Base-by-base conservation (phyloP, 2,113 vertebrate genomes). In the Hiodon tergisus region DNA sequence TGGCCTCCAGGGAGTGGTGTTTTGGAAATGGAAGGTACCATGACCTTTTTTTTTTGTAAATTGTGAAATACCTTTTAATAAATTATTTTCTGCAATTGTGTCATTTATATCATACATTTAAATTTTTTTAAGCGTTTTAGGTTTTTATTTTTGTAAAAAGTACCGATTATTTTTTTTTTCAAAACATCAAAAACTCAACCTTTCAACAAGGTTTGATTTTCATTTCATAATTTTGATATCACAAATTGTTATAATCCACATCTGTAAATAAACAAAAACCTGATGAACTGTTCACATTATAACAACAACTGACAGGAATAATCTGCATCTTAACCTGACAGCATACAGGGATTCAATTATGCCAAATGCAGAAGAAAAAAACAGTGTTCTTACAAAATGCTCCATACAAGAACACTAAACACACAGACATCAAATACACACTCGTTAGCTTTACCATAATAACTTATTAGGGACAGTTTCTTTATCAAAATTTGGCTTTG, bases 221-320 rank as follows among this genome's bases (percentile, higher is more conserved):
- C 75, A 75, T 75, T 62, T 67, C 63, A 76, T 78, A 50, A 76
- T 76, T 7, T 55, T 61, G 60, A 75, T 17, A 54, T 72, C 17
- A 6, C 50, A 69, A 48, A 31, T 69, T 63, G 68, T 55, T 10
- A 70, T 48, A 46, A 57, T 78, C 78, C 80, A 74, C 73, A 78
- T 74, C 46, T 13, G 70, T 71, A n/a, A 71, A 75, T 67, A 67
- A 69, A 75, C 53, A 46, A 31, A 31, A 31, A 31, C 31, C 31
- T 1, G 31, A 31, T 31, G 31, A 31, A 31, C 31, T 31, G 31
- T 31, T 48, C 3, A 76, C 61, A 63, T 63, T 7, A 7, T 60
- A 59, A 46, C 59, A 59, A 46, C 59, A 52, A 31, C 61, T 16
- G 55, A 65, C n/a, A 58, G 46, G 54, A 46, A 62, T 17, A 47